Base-by-base conservation (phyloP, 2,888 invertebrate genomes). In the Sipunculus nudus region DNA sequence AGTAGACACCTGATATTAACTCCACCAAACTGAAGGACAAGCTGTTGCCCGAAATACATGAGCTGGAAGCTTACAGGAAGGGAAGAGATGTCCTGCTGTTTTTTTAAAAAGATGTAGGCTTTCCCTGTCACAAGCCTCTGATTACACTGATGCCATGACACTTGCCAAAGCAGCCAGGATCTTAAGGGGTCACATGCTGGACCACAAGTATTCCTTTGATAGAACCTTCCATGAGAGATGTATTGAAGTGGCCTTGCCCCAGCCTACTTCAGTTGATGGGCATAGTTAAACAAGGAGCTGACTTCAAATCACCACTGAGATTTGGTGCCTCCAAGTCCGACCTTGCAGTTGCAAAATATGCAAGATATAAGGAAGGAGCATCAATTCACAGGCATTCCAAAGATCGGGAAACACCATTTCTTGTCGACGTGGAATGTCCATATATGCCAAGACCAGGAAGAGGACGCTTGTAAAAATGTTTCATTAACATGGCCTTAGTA, bases 111-210 rank as follows among this genome's bases (percentile, higher is more conserved):
- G 63, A 71, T 60, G 50, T 70, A 35, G 70, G 70, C 26, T 23
- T 47, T 48, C 53, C 47, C 10, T 23, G 39, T 5, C 46, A n/a
- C 16, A 59, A 4, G 25, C 28, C 10, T 19, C 16, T 25, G 29
- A 41, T 8, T 40, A 54, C 23, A 16, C 59, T 31, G 70, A 73
- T 16, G 69, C 70, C 10, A 61, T 72, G 21, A 60, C 59, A 5
- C 48, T 72, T 26, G 55, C 55, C 16, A 72, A 67, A 59, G 65
- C 68, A 10, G 68, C 67, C 8, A 62, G 63, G n/a, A 67, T 71
- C 16, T 21, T 72, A 28, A 55, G 68, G 21, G 53, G 53, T 39
- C 40, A 69, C 8, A 67, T 72, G 60, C 25, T 64, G 19, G 50
- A 56, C 5, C 53, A 60, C 10, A 53, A 59, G 32, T 43, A 45